Base-by-base conservation (phyloP, 2,797 vertebrate genomes). In the Takifugu rubripes region DNA sequence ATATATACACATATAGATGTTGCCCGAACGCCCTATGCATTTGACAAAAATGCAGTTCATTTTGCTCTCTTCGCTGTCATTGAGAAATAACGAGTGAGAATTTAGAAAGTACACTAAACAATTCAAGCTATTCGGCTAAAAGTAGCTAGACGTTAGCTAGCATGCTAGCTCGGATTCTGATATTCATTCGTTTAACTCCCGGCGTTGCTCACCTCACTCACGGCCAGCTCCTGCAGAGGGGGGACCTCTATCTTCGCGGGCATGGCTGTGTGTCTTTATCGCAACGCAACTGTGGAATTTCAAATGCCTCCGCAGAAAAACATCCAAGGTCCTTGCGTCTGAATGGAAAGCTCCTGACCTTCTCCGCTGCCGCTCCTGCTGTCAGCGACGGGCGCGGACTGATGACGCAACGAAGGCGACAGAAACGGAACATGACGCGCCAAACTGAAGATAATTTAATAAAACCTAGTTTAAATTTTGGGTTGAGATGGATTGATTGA, bases 201-300 rank as follows among this genome's bases (percentile, higher is more conserved):
- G 16, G 14, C 6, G n/a, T 12, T 14, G 17, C 93, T 92, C 84
- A 97, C 95, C 93, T 98, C 94, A 6, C 86, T 89, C 64, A 96
- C 95, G 0, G 88, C 91, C 53, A 98, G 88, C 63, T 98, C 94
- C 81, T 95, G 87, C 65, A 89, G 15, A 5, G 90, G 47, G 7
- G 96, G 96, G 9, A 96, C 17, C 16, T 92, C 90, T 68, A 90
- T 24, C 21, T 79, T 69, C 2, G 86, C 78, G 15, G 95, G 86
- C 96, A 98, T 97, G 81, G 75, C 72, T 72, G 55, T 44, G 10
- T 54, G 36, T 52, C 52, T 55, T 25, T 40, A 51, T 54, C 51
- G 16, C 14, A 7, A 68, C 46, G 21, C 31, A 40, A 71, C 71
- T 40, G 11, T 3, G 36, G 25, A 57, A 49, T 56, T 31, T 68